phyloP scores from a whole-genome alignment of 2,888 invertebrate genomes.

The Cerceris ruficornis region DNA sequence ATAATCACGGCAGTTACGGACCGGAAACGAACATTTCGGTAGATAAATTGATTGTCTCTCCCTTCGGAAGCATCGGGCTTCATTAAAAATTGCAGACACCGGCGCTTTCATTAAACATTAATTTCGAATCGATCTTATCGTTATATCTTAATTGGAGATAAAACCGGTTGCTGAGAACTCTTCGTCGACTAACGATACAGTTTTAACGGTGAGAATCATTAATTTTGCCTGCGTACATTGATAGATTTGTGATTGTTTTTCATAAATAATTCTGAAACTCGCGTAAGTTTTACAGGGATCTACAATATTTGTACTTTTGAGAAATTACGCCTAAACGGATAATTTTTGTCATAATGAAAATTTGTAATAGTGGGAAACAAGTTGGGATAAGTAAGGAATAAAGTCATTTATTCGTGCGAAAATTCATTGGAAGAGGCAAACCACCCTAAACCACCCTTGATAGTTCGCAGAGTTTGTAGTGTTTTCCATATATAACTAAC shows the following conservation, averaged over 20 bases:
- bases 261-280: neutral
- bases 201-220: neutral
- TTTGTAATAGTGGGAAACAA: neutral
- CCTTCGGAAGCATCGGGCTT: constrained; percentile 24
- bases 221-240: neutral
- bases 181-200: too few relatives aligned
- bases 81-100: constrained; percentile 47
- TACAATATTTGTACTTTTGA: neutral
- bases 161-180: too few relatives aligned
- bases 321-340: neutral
- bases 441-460: too few relatives aligned
- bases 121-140: constrained; percentile 14
- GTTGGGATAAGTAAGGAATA: too few relatives aligned
- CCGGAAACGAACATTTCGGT: constrained; percentile 20
- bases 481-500: too few relatives aligned
- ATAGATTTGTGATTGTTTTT: too few relatives aligned
- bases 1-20: constrained; percentile 49
- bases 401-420: too few relatives aligned
- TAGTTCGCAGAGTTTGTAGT: too few relatives aligned
- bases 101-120: constrained; percentile 35
- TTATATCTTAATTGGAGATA: constrained; percentile 36
- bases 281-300: neutral
- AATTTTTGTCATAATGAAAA: neutral
- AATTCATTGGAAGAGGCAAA: too few relatives aligned
- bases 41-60: constrained; percentile 55